A percentile compares a stretch with the other conserved stretches of the same genome.
Conservation (phyloP, 2,797 vertebrate genomes). For the Phoxinus dragarum region DNA sequence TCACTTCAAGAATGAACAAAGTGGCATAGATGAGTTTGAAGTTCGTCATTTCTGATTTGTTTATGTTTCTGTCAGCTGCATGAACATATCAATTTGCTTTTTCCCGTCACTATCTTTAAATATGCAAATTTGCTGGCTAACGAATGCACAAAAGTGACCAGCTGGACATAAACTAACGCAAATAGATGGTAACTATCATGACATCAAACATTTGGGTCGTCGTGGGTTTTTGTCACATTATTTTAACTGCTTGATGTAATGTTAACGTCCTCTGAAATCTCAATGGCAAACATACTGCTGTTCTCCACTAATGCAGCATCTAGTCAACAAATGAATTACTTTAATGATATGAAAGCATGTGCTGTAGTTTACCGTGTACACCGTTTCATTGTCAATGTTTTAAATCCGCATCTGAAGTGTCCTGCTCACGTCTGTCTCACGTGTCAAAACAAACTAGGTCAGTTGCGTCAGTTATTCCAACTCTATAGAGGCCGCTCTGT, state of each 20-base stretch:
- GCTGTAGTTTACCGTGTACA: not conserved
- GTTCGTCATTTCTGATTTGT: not conserved
- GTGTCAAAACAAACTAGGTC: not conserved
- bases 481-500: not conserved
- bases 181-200: not conserved
- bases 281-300: too few species aligned
- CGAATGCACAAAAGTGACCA: too few species aligned
- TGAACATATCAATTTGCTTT: not conserved
- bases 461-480: not conserved
- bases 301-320: too few species aligned
- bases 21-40: too few species aligned
- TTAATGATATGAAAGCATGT: too few species aligned
- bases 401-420: not conserved
- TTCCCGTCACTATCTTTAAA: not conserved
- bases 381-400: not conserved
- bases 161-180: not conserved
- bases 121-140: not conserved
- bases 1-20: too few species aligned
- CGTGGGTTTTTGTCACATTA: not conserved
- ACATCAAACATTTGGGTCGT: not conserved
- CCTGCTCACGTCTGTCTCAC: not conserved
- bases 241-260: not conserved
- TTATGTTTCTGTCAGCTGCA: not conserved
- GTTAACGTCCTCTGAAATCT: too few species aligned
- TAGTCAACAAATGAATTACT: too few species aligned